A percentile compares a stretch with the other conserved stretches of the same genome.
Evolutionary conservation across 2,113 vertebrate species (phyloP).

Genomic region (Jacana jacana): DNA sequence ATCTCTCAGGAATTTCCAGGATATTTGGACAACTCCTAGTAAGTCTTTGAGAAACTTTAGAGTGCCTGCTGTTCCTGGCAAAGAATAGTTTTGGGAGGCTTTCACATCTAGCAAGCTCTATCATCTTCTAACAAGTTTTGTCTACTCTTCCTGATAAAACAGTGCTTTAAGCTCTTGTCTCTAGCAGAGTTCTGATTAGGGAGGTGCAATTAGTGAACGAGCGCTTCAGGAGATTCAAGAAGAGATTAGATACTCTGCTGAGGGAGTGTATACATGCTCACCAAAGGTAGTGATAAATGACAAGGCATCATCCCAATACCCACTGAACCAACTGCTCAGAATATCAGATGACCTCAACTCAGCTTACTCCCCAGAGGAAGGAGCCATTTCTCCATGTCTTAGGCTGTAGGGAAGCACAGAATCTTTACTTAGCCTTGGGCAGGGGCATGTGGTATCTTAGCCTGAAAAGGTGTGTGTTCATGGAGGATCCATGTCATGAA

Average conservation of each 20-base stretch:
- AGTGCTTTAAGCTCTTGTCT: not conserved
- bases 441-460: not conserved
- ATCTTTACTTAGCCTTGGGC: not conserved
- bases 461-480: not conserved
- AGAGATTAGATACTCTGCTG: not conserved
- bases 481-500: not conserved
- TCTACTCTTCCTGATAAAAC: not conserved
- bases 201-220: not conserved
- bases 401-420: not conserved
- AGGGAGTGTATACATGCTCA: not conserved
- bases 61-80: not conserved
- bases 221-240: not conserved
- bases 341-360: not conserved
- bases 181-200: not conserved
- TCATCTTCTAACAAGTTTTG: not conserved
- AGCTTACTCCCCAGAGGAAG: not conserved
- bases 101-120: not conserved
- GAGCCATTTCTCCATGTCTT: not conserved
- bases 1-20: not conserved
- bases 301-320: not conserved
- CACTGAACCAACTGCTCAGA: not conserved
- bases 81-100: not conserved
- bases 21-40: not conserved
- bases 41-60: not conserved
- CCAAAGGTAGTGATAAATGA: not conserved